phyloP scores from a whole-genome alignment of 2,113 vertebrate species.

The Saiga tatarica region DNA sequence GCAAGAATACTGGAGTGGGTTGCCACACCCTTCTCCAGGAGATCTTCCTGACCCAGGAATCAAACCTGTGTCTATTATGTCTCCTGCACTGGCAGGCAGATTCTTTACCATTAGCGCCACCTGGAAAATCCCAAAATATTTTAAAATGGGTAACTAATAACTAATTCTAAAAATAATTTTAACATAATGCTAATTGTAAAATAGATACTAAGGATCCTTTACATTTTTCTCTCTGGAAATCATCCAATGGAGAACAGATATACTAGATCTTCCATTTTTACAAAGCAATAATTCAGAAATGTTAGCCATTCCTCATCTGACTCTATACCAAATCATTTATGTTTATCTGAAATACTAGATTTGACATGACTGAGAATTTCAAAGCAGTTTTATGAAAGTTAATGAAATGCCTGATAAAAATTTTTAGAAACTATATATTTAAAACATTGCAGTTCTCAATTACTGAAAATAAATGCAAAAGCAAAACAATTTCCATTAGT shows the following conservation, averaged over 20 bases:
- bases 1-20: not conserved
- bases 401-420: not conserved
- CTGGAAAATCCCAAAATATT: not conserved
- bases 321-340: not conserved
- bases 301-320: not conserved
- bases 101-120: not conserved
- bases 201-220: constrained; percentile 27
- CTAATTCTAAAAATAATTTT: not conserved
- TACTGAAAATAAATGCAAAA: not conserved
- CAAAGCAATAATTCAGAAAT: constrained; percentile 6
- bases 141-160: not conserved
- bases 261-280: constrained; percentile 8
- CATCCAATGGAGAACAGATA: not conserved
- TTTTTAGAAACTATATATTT: not conserved
- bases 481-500: not conserved
- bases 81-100: not conserved
- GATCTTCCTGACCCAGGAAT: not conserved
- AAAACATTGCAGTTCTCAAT: not conserved
- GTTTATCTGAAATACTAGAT: not conserved
- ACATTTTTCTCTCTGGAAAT: constrained; percentile 12
- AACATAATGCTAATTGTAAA: constrained; percentile 25
- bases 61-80: not conserved
- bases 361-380: not conserved
- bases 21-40: not conserved
- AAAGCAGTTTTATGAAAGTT: constrained; percentile 23